phyloP scores from a whole-genome alignment of 2,797 vertebrate genomes.

The Euthynnus affinis region DNA sequence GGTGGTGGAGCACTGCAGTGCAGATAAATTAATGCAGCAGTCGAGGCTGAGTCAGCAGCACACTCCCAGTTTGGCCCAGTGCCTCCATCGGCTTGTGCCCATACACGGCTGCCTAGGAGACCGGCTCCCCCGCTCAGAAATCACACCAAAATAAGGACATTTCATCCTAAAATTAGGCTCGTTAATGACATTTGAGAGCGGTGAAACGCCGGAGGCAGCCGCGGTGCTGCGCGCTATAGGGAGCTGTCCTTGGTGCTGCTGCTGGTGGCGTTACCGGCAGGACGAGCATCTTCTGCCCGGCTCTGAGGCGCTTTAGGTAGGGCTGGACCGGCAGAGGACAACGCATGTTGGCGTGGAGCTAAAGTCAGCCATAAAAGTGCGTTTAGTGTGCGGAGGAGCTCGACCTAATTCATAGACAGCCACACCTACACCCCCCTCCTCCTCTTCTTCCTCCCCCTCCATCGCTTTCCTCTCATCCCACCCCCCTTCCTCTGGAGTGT shows the following conservation, averaged over 20 bases:
- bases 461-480: conserved; percentile 20
- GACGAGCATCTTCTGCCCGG: neutral
- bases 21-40: conserved; percentile 90
- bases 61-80: conserved; percentile 81
- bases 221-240: neutral
- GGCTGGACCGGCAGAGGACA: conserved; percentile 25
- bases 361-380: conserved; percentile 26
- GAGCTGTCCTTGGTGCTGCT: conserved; percentile 70
- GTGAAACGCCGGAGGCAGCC: neutral
- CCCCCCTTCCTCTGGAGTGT: conserved; percentile 50
- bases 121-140: conserved; percentile 16
- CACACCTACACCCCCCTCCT: conserved; percentile 67
- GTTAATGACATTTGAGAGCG: neutral
- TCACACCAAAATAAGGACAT: conserved; percentile 25
- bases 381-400: conserved; percentile 47
- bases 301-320: conserved; percentile 31
- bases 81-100: conserved; percentile 69
- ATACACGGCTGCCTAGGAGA: conserved; percentile 49
- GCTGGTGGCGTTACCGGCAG: conserved; percentile 10
- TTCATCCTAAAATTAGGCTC: neutral
- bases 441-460: neutral
- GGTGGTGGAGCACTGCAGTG: conserved; percentile 87
- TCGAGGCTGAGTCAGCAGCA: conserved; percentile 88
- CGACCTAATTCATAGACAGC: conserved; percentile 76
- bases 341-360: neutral